Base-by-base conservation (phyloP, 2,113 vertebrate genomes). In the Pedionomus torquatus region DNA sequence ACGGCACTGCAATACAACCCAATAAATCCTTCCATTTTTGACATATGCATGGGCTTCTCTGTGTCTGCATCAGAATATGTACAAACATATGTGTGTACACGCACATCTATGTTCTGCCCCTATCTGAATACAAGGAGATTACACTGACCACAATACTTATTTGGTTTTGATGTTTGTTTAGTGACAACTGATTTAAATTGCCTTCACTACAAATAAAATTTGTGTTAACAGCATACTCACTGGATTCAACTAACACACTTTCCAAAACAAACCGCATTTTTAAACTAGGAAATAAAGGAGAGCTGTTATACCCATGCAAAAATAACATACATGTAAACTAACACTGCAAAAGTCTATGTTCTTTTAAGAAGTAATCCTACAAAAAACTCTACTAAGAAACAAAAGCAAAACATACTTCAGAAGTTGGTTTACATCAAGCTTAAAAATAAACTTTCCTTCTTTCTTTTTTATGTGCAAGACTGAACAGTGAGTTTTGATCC, bases 41-140 rank as follows among this genome's bases (percentile, higher is more conserved):
- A 63, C 13, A 33, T 1, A 44, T 3, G 5, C 51, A 31, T 3
- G 9, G 51, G 26, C 13, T 61, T 82, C 57, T 46, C 24, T 2
- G 16, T 31, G 76, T 19, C 68, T 57, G 33, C 1, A 2, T 14
- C 35, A 37, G 83, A 3, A 11, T 14, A 63, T 1, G 14, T 65
- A 37, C 25, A 43, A 84, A 54, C 1, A 1, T 0, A 3, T 1
- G 1, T 23, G 13, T 23, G 17, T 12, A 12, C 37, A 37, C 3
- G 13, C 18, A 66, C 2, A 0, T 63, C 46, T 60, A 8, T 3
- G 1, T 33, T 81, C 28, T 41, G 33, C 7, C 10, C 19, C 21
- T 31, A 30, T 7, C 18, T n/a, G 41, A 74, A 81, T 13, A 26
- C 2, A 26, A 66, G 24, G 5, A 80, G 16, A 41, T 57, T 30